Base-by-base conservation (phyloP, 2,888 invertebrate genomes). In the Coelopa pilipes region DNA sequence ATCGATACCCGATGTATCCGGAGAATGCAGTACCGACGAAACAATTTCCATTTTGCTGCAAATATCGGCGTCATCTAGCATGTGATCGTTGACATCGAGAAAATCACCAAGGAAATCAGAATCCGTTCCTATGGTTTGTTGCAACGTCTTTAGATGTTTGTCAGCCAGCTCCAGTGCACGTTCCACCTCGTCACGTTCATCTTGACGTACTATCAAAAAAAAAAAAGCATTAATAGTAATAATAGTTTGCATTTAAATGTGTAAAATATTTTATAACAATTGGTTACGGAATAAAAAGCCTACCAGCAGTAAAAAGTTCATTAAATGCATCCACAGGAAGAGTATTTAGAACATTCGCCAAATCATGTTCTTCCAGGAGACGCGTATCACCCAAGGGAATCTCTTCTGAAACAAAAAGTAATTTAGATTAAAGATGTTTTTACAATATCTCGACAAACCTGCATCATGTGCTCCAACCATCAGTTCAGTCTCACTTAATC, bases 131-230 rank as follows among this genome's bases (percentile, higher is more conserved):
- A 85, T 85, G 69, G 91, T 92, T 86, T 92, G 92, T 84, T 93
- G 92, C 80, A 93, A 86, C 74, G 92, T 92, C 85, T 92, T 91
- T 21, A 92, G 91, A 83, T 92, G 92, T 83, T 92, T 92, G 83
- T 93, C 93, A 62, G 93, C 94, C 66, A 92, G 92, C 80, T 93
- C 93, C 77, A 96, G 88, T 11, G 96, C 96, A 75, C 96, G 92
- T 84, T 96, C 96, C 80, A 96, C 88, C 85, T 96, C 96, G 79
- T 96, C 96, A 50, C 95, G 93, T 87, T 96, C 96, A 83, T 95
- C 96, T 84, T 92, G 90, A 67, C 92, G 87, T 74, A 87, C 86
- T 86, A 78, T 17, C 73, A 53, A 5, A 2, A 53, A 2, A 53
- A 53, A 53, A 9, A 53, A 15, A 11, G 3, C 49, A 11, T 49